Evolutionary conservation across 2,113 vertebrate genomes (phyloP).

Genomic region (Phalacrocorax carbo): DNA sequence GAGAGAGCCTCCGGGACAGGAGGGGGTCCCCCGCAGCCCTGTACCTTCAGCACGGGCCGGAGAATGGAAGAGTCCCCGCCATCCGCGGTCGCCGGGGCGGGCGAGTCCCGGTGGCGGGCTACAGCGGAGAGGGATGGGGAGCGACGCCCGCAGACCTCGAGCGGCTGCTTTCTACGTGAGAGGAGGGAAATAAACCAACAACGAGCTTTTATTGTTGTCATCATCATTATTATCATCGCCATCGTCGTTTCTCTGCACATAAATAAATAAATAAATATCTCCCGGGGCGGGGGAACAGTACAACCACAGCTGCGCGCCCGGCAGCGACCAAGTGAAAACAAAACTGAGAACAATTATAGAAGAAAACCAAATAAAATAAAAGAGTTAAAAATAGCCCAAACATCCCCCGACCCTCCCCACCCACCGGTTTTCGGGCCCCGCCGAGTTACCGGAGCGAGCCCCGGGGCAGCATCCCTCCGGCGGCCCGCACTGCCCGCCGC

Average conservation of each 20-base stretch:
- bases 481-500: neutral
- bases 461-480: neutral
- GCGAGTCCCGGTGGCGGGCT: neutral
- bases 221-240: neutral
- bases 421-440: neutral
- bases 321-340: neutral
- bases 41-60: neutral
- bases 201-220: slow-evolving; percentile 45
- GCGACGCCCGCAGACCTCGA: neutral
- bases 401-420: neutral
- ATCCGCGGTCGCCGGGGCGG: too few species aligned
- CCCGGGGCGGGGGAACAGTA: slow-evolving; percentile 1
- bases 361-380: too few species aligned
- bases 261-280: slow-evolving; percentile 99
- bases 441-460: neutral
- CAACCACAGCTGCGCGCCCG: neutral
- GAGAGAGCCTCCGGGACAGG: neutral
- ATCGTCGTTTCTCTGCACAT: slow-evolving; percentile 77
- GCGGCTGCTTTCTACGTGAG: neutral
- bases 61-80: neutral
- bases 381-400: neutral
- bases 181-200: slow-evolving; percentile 32
- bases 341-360: neutral
- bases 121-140: neutral
- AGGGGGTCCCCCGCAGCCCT: neutral